A percentile compares a stretch with the other conserved stretches of the same genome.
Evolutionary conservation across 2,888 invertebrate genomes (phyloP).

Genomic region (Bugula neritina): DNA sequence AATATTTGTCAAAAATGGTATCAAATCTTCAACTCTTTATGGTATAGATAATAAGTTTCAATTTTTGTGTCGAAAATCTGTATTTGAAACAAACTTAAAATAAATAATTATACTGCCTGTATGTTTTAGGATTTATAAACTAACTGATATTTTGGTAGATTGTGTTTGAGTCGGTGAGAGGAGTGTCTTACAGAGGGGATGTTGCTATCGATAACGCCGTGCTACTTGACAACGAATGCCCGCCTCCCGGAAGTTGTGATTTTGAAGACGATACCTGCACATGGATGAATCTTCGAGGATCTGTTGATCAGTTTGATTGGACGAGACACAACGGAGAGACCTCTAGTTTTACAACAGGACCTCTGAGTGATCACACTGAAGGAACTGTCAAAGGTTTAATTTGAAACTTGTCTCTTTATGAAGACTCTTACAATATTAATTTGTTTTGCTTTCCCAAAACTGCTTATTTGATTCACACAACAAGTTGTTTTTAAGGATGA

Average conservation of each 20-base stretch:
- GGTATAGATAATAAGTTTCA: no score
- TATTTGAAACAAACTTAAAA: no score
- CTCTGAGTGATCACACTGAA: slow-evolving; percentile 47
- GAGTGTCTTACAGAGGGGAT: slow-evolving; percentile 31
- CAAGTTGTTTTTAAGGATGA: no score
- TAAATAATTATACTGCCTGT: no score
- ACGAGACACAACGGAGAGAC: slow-evolving; percentile 36
- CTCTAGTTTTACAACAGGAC: slow-evolving; percentile 39
- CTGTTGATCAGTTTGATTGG: slow-evolving; percentile 35
- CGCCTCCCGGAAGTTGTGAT: slow-evolving; percentile 34
- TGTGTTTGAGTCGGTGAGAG: slow-evolving; percentile 33
- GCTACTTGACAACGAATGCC: slow-evolving; percentile 27
- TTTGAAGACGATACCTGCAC: slow-evolving; percentile 39
- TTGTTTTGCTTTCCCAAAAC: no score
- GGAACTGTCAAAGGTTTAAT: slow-evolving; percentile 52
- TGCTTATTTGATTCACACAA: no score
- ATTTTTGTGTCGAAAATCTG: no score
- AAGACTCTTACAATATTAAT: no score
- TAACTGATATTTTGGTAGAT: slow-evolving; percentile 28
- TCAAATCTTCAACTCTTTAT: no score
- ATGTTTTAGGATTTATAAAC: no score
- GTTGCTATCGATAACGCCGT: slow-evolving; percentile 34
- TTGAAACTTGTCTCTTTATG: no score
- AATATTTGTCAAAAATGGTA: no score
- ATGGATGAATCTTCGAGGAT: slow-evolving; percentile 36